phyloP scores from a whole-genome alignment of 2,888 invertebrate species.

The Orthosia incerta region DNA sequence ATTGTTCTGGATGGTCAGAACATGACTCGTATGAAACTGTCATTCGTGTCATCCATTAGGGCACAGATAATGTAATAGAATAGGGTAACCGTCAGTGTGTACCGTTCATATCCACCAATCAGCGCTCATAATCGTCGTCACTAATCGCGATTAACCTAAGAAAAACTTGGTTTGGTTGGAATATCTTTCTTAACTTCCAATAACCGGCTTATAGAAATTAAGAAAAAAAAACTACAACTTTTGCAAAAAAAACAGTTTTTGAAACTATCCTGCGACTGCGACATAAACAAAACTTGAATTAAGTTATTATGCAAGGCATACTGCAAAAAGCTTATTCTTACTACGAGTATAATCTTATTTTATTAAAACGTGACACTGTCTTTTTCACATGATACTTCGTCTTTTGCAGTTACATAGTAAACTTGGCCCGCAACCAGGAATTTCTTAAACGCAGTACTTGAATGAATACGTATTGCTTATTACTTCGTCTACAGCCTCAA shows the following conservation, averaged over 20 bases:
- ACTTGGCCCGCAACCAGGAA: conserved; percentile 52
- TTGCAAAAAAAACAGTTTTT: background rate
- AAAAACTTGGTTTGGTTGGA: too few species aligned
- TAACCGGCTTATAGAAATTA: background rate
- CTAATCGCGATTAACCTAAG: background rate
- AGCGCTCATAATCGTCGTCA: background rate
- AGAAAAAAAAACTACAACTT: background rate
- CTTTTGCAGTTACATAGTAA: conserved; percentile 11
- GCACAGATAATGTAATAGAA: too few species aligned
- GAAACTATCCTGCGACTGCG: too few species aligned
- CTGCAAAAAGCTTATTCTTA: background rate
- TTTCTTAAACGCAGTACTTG: conserved; percentile 13
- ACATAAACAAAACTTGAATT: background rate
- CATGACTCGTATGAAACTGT: background rate
- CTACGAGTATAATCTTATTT: background rate
- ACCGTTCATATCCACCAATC: background rate
- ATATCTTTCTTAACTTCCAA: background rate
- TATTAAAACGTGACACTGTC: background rate
- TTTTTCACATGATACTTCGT: conserved; percentile 8
- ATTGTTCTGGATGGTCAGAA: background rate
- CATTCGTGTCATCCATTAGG: too few species aligned
- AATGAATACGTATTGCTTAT: conserved; percentile 50
- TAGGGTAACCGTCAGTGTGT: background rate
- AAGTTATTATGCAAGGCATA: background rate
- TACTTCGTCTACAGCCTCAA: conserved; percentile 26